Evolutionary conservation across 2,113 vertebrate genomes (phyloP).

Genomic region (Genyomyrus donnyi): DNA sequence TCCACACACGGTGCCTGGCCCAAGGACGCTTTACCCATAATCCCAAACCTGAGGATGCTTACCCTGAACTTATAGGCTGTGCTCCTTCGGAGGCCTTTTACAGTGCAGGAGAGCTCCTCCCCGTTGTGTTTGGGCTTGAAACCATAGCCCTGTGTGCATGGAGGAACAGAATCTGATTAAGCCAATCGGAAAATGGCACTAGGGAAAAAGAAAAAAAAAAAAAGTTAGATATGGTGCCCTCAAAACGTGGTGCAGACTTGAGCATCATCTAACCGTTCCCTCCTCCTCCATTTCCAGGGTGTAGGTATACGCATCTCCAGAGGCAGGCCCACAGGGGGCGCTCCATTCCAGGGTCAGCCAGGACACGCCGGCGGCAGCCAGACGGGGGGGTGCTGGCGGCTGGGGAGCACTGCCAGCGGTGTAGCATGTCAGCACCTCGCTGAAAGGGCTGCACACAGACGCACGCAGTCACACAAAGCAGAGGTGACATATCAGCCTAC

Average conservation of each 20-base stretch:
- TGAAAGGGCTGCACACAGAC: conserved; percentile 55
- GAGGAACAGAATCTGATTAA: neutral
- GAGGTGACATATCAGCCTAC: neutral
- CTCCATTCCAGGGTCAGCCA: conserved; percentile 62
- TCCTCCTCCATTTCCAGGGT: conserved; percentile 68
- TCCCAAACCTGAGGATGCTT: conserved; percentile 31
- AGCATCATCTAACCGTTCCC: conserved; percentile 55
- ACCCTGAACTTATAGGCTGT: conserved; percentile 70
- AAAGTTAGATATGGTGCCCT: neutral
- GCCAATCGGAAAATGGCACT: neutral
- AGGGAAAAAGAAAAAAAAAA: neutral
- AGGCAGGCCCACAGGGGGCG: conserved; percentile 43
- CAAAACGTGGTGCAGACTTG: neutral
- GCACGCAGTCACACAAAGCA: conserved; percentile 1
- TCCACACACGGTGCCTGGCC: neutral
- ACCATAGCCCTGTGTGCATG: conserved; percentile 54
- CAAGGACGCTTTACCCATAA: conserved; percentile 32
- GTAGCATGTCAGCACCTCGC: conserved; percentile 54
- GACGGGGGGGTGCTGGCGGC: conserved; percentile 43
- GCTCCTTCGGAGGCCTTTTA: conserved; percentile 65
- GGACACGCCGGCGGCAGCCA: conserved; percentile 52
- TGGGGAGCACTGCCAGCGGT: conserved; percentile 58
- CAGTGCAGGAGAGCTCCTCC: conserved; percentile 61
- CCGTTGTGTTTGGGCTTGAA: conserved; percentile 70
- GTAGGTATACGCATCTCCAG: conserved; percentile 57